A percentile compares a stretch with the other conserved stretches of the same genome.
Conservation (phyloP, 2,113 vertebrate species). For the Neomonachus schauinslandi region DNA sequence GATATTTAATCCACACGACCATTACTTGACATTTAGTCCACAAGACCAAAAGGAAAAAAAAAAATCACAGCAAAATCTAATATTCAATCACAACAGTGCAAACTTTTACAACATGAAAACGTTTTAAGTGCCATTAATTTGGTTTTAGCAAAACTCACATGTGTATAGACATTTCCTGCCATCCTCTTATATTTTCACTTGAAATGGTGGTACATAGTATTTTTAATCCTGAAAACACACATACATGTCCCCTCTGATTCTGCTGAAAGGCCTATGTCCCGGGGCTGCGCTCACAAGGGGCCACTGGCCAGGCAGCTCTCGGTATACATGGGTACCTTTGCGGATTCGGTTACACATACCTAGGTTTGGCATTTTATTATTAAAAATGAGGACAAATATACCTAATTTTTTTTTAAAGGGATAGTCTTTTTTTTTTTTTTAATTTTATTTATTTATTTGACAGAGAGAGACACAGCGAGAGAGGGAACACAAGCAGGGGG, state of each 20-base stretch:
- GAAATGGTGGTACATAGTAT: background rate
- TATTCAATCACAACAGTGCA: background rate
- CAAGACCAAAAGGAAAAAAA: background rate
- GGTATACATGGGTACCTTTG: background rate
- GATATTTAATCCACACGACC: background rate
- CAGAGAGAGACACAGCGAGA: too few relatives aligned
- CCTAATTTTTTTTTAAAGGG: background rate
- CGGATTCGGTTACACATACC: fast-evolving
- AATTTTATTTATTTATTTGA: too few relatives aligned
- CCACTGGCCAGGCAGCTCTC: background rate
- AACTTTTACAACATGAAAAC: background rate
- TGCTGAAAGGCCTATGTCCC: background rate
- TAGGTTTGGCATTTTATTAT: background rate
- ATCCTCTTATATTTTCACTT: background rate
- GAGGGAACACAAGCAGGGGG: too few relatives aligned
- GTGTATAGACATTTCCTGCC: background rate
- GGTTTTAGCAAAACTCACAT: background rate
- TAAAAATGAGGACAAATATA: background rate
- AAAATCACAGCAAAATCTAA: background rate
- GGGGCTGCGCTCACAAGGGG: background rate
- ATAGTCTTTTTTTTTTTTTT: too few relatives aligned
- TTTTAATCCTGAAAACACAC: background rate
- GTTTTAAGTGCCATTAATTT: background rate
- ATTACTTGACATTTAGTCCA: background rate
- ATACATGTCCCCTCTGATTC: background rate